Evolutionary conservation across 2,888 invertebrate species (phyloP), one percentile per base, ranked within the genome.

Genomic region (Chouioia cunea): DNA sequence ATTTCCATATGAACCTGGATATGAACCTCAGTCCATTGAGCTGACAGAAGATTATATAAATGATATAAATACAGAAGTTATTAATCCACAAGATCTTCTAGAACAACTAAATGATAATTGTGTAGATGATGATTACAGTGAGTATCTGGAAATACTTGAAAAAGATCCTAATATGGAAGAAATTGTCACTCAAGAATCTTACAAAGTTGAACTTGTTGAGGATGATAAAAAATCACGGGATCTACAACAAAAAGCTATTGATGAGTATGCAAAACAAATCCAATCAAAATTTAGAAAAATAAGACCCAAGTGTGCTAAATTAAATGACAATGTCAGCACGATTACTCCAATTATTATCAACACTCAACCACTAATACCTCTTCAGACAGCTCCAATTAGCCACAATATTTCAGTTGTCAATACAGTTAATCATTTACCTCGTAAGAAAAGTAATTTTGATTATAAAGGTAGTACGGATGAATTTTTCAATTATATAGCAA

Each of bases 401-500:
- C 43, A 50, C 36, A 62, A 53, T 59, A 16, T 18, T 73, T 50
- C 74, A 74, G 52, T 22, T 60, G 4, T 59, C 23, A 69, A 71
- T 2, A 78, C 76, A 43, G 73, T 75, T n/a, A 46, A 18, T 36
- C 75, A 76, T 46, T 44, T 22, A 12, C 64, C 46, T 15, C 43
- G 50, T 2, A 27, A 20, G 1, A 56, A 69, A 47, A 70, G 48
- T 36, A 44, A 73, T 3, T 71, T 78, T 56, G 79, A 76, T 43
- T 20, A 67, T 0, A 82, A 80, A 71, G 79, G 72, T 12, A 77
- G 79, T 68, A 73, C 83, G 57, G 83, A 85, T 65, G 65, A 79
- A 10, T 85, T 85, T 75, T 85, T 85, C 43, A 80, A 80, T 15
- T 84, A 81, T 50, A 83, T 85, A 79, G 83, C 83, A 0, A 79